Percentiles rank a stretch among this genome's conserved stretches.
phyloP scores from a whole-genome alignment of 1,140 invertebrate genomes.

The Chrysopa pallens region DNA sequence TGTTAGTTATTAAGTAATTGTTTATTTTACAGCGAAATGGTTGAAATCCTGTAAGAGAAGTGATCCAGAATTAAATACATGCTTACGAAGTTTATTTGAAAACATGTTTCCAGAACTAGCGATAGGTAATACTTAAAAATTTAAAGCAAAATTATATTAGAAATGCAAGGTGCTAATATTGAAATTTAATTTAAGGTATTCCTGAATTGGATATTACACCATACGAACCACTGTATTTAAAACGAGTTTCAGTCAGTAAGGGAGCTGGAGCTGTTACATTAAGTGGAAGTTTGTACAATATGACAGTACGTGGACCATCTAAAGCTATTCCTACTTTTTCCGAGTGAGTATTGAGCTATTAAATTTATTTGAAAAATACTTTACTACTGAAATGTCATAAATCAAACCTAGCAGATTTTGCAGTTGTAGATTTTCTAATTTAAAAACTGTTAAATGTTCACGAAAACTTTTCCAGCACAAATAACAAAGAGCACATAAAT shows the following conservation, averaged over 20 bases:
- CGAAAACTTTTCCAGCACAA: too few relatives aligned
- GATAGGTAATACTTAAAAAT: constrained; percentile 15
- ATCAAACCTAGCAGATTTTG: too few relatives aligned
- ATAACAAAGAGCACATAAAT: too few relatives aligned
- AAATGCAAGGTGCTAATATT: background rate
- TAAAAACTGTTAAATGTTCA: too few relatives aligned
- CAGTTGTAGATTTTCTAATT: too few relatives aligned
- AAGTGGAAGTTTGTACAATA: constrained; percentile 21
- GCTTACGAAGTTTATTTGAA: constrained; percentile 20
- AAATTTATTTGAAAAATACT: background rate
- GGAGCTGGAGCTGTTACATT: constrained; percentile 23
- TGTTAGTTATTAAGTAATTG: too few relatives aligned
- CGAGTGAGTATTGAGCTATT: constrained; percentile 19
- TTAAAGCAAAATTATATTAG: background rate
- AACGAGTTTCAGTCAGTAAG: constrained; percentile 22
- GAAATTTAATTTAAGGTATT: constrained; percentile 18
- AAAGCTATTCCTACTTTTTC: constrained; percentile 23
- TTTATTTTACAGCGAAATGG: constrained; percentile 21
- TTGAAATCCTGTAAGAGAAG: constrained; percentile 19
- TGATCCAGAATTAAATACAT: constrained; percentile 20
- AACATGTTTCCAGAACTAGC: constrained; percentile 26
- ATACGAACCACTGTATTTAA: constrained; percentile 24
- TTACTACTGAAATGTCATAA: background rate
- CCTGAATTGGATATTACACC: constrained; percentile 24
- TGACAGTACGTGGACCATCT: constrained; percentile 24